Evolutionary conservation across 1,140 invertebrate species (phyloP).

Genomic region (Maniola jurtina): DNA sequence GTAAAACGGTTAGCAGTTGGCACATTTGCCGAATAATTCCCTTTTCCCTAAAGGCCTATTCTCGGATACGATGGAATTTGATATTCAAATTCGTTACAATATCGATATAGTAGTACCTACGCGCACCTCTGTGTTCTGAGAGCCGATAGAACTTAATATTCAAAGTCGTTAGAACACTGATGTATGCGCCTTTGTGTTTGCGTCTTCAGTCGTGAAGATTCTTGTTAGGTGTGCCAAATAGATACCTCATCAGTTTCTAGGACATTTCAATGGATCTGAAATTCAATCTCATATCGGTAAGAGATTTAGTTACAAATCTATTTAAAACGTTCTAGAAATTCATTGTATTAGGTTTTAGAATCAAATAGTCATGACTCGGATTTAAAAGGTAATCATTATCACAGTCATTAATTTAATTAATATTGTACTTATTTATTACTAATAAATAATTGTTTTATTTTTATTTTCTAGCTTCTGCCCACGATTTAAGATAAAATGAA

Average conservation of each 20-base stretch:
- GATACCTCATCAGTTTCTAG: not conserved
- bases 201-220: slow-evolving; percentile 5
- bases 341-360: no score
- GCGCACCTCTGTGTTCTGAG: slow-evolving; percentile 1
- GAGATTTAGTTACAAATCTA: no score
- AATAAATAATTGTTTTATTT: no score
- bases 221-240: not conserved
- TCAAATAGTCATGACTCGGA: no score
- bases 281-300: no score
- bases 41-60: slow-evolving; percentile 50
- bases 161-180: slow-evolving; percentile 4
- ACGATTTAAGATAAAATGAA: no score
- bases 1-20: slow-evolving; percentile 71
- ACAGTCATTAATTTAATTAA: no score
- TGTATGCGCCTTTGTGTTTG: slow-evolving; percentile 11
- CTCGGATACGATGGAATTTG: slow-evolving; percentile 39
- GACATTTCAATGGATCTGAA: no score
- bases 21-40: slow-evolving; percentile 69
- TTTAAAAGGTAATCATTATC: no score
- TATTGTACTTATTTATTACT: no score
- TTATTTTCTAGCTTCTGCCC: no score
- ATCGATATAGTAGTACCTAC: slow-evolving; percentile 17
- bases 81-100: slow-evolving; percentile 53
- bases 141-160: slow-evolving; percentile 8
- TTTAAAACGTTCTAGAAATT: no score